phyloP scores from a whole-genome alignment of 2,113 vertebrate genomes.

The Romanogobio albipinnatus region DNA sequence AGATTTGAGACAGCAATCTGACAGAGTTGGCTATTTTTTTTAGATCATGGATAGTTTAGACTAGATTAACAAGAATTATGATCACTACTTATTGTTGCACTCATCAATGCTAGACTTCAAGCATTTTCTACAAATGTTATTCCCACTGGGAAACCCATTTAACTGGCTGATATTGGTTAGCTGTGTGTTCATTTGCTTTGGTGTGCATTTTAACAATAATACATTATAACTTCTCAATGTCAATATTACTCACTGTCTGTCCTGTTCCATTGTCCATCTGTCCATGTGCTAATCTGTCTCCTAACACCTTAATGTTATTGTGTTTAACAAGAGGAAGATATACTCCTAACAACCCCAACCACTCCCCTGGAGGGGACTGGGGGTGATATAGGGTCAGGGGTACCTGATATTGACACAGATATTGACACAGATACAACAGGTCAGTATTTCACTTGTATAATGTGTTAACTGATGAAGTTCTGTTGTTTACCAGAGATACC shows the following conservation, averaged over 20 bases:
- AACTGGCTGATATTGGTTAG: constrained; percentile 62
- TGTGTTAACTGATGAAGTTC: neutral
- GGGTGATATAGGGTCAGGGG: constrained; percentile 67
- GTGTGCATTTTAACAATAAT: constrained; percentile 18
- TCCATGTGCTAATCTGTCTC: constrained; percentile 62
- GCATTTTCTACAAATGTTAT: constrained; percentile 30
- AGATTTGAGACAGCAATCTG: neutral
- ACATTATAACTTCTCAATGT: constrained; percentile 26
- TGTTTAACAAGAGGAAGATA: constrained; percentile 81
- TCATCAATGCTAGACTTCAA: constrained; percentile 22
- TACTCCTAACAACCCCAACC: constrained; percentile 68
- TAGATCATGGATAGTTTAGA: neutral
- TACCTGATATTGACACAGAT: constrained; percentile 64
- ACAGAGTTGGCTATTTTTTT: neutral
- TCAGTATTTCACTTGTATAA: constrained; percentile 63
- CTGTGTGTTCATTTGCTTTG: constrained; percentile 58
- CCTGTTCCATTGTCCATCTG: constrained; percentile 43
- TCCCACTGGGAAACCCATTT: constrained; percentile 54
- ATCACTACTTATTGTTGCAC: constrained; percentile 10
- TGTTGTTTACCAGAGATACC: neutral
- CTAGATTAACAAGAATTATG: neutral
- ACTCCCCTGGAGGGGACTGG: constrained; percentile 73
- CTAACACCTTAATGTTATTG: constrained; percentile 75
- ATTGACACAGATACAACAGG: constrained; percentile 66
- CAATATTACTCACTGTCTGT: constrained; percentile 41